phyloP scores from a whole-genome alignment of 1,140 invertebrate species.

The Antheraea pernyi region DNA sequence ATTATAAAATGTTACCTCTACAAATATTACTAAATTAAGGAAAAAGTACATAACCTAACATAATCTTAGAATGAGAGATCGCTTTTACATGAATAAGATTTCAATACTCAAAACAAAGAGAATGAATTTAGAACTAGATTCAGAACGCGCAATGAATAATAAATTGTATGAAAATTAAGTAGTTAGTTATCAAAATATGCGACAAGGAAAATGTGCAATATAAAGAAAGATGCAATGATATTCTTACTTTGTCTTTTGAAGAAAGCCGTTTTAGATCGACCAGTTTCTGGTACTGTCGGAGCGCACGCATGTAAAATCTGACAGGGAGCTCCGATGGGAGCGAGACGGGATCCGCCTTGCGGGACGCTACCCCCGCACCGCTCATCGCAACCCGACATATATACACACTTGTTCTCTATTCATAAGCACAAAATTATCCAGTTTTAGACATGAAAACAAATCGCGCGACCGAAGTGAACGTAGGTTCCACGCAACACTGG shows the following conservation, averaged over 20 bases:
- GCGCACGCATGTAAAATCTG: conserved; percentile 80
- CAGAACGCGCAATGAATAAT: conserved; percentile 6
- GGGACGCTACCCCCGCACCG: conserved; percentile 56
- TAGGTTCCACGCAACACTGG: conserved; percentile 67
- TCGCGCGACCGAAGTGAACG: conserved; percentile 76
- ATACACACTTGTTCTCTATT: conserved; percentile 54
- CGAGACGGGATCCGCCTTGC: conserved; percentile 57
- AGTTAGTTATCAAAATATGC: conserved; percentile 6
- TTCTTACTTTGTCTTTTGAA: conserved; percentile 75
- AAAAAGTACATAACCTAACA: conserved; percentile 4
- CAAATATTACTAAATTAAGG: neutral
- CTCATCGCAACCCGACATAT: conserved; percentile 57
- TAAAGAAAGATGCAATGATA: conserved; percentile 2
- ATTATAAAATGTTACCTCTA: conserved; percentile 5
- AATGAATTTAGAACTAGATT: conserved; percentile 8
- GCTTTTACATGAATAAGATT: neutral
- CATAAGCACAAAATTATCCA: conserved; percentile 48
- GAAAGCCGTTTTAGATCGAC: conserved; percentile 71
- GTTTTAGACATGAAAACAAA: conserved; percentile 48
- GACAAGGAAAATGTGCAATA: neutral
- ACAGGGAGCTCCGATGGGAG: conserved; percentile 79
- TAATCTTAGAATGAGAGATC: neutral
- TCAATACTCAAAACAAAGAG: conserved; percentile 11
- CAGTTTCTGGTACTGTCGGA: conserved; percentile 81
- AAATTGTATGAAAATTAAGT: conserved; percentile 16